These are phyloP conservation scores for Gari tellinella DNA, from an alignment of 2,888 invertebrate species.

Conservation along the genomic window DNA sequence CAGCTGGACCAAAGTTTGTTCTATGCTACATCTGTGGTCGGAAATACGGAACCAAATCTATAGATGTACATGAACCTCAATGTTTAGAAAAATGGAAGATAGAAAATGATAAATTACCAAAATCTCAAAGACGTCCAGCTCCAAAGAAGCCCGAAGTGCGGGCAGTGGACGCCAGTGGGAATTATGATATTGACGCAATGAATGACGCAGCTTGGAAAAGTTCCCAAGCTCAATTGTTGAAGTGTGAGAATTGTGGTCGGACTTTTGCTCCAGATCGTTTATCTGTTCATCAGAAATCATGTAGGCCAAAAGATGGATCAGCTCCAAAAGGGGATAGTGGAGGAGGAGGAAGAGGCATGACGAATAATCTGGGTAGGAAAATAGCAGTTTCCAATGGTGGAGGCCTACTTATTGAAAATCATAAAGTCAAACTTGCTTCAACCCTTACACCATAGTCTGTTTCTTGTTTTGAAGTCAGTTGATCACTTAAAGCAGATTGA, in stretches of 20 bases:
- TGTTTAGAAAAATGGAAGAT: constrained; percentile 88
- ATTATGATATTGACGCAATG: constrained; percentile 84
- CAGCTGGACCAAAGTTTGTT: constrained; percentile 80
- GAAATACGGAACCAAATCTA: constrained; percentile 88
- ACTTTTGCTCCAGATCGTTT: constrained; percentile 89
- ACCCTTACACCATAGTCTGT: no score
- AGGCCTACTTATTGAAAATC: no score
- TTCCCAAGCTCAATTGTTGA: constrained; percentile 83
- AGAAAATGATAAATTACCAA: constrained; percentile 87
- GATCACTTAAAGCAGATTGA: no score
- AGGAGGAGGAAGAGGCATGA: background rate
- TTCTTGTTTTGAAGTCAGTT: no score
- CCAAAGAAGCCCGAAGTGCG: constrained; percentile 86
- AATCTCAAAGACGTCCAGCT: constrained; percentile 85
- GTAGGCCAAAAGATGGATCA: constrained; percentile 79
- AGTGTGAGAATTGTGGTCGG: constrained; percentile 87
- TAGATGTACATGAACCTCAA: constrained; percentile 89
- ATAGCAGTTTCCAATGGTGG: no score
- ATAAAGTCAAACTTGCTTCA: no score
- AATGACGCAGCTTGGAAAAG: constrained; percentile 87
- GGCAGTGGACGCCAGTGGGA: constrained; percentile 61
- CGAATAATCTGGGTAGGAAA: no score
- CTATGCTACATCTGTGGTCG: constrained; percentile 89
- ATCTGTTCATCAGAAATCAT: constrained; percentile 87
- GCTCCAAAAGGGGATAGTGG: constrained; percentile 20